Percentiles rank a stretch among this genome's conserved stretches.
These are phyloP conservation scores for Ophiothrix spiculata DNA, from an alignment of 35 echinoderm and acorn worm genomes.

Conservation along the genomic window DNA sequence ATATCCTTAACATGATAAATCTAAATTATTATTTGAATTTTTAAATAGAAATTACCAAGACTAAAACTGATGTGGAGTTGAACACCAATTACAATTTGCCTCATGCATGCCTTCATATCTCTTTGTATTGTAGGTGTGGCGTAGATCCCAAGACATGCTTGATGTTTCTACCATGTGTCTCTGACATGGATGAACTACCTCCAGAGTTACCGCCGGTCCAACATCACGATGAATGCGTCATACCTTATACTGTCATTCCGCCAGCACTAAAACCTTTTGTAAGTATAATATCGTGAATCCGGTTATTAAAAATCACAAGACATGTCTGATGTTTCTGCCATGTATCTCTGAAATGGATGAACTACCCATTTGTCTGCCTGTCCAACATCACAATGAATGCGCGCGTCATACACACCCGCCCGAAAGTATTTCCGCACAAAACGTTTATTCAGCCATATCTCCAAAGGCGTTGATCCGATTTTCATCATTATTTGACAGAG, in stretches of 20 bases:
- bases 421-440: too few relatives aligned
- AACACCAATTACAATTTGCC: not conserved
- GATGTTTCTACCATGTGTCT: conserved; percentile 40
- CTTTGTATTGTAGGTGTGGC: conserved; percentile 30
- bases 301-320: not conserved
- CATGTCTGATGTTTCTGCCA: not conserved
- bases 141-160: conserved; percentile 32
- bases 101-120: not conserved
- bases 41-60: not conserved
- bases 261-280: conserved; percentile 42
- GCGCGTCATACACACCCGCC: too few relatives aligned
- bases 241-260: conserved; percentile 31
- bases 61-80: not conserved
- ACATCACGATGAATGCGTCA: conserved; percentile 14
- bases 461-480: too few relatives aligned
- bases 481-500: too few relatives aligned
- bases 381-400: not conserved
- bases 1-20: not conserved
- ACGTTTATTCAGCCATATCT: too few relatives aligned
- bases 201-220: not conserved
- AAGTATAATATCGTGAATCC: not conserved
- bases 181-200: conserved; percentile 19
- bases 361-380: not conserved
- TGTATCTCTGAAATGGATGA: not conserved
- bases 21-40: not conserved